Base-by-base conservation (phyloP, 2,113 vertebrate species). In the Thinocorus orbignyianus region DNA sequence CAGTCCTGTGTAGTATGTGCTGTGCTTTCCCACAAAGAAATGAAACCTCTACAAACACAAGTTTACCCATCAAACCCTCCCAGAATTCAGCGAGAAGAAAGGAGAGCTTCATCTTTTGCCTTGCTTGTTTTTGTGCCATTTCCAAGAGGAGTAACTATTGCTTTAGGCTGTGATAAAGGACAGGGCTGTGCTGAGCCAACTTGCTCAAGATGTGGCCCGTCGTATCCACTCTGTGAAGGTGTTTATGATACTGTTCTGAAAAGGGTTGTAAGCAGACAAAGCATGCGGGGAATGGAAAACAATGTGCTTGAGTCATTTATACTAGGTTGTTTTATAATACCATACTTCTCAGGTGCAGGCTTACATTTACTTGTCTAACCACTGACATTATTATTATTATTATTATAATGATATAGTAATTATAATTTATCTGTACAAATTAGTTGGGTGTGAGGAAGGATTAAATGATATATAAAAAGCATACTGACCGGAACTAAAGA, bases 371-470 rank as follows among this genome's bases (percentile, higher is more conserved):
- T 91, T 79, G 83, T 79, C 65, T 85, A 89, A 86, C 49, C 28
- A 85, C 86, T 84, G 77, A 46, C 52, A 87, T 93, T 81, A 85
- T 84, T 86, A 86, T 93, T 55, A 49, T 93, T 81, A 85, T 87
- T 83, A 86, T 93, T 81, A 85, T 87, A 83, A 86, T 93, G 44
- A 49, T 37, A 48, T 57, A 84, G 54, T 66, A 93, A 97, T 96
- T 95, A 95, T 94, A 92, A 96, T 88, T 92, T 92, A 94, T 70
- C 69, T 6, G 1, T 95, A 95, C 89, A 92, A 97, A 97, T 97
- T 96, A 96, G 83, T 66, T 95, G 72, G 69, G 69, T 90, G 90
- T 80, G 84, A 91, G 93, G 84, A 87, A 94, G 78, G 91, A 92
- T 96, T 94, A 91, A 85, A 79, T 94, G n/a, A 52, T 77, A 87